These are phyloP conservation scores for Rhagonycha fulva DNA, from an alignment of 2,888 invertebrate genomes.

Conservation along the genomic window DNA sequence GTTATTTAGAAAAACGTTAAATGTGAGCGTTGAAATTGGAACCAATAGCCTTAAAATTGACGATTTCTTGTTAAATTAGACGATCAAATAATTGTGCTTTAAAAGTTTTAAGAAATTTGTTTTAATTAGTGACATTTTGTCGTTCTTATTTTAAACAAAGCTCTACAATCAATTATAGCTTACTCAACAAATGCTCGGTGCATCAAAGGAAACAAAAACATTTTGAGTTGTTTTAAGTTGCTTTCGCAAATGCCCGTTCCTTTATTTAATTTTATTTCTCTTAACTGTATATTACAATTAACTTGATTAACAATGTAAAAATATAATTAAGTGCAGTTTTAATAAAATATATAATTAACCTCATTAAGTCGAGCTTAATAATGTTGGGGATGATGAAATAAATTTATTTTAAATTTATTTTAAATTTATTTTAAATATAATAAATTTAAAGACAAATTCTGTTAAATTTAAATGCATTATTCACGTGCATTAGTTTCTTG, in stretches of 20 bases:
- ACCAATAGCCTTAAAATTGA: slow-evolving; percentile 23
- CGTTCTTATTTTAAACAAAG: slow-evolving; percentile 10
- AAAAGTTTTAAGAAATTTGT: slow-evolving; percentile 16
- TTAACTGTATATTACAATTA: not conserved
- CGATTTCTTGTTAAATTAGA: slow-evolving; percentile 12
- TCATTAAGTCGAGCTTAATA: not conserved
- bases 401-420: not conserved
- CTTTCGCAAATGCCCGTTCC: not conserved
- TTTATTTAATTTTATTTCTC: not conserved
- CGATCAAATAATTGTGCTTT: slow-evolving; percentile 10
- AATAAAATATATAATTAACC: not conserved
- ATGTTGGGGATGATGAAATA: not conserved
- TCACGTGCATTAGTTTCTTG: not conserved
- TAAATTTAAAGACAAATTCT: too few relatives aligned
- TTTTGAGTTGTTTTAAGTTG: not conserved
- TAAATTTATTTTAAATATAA: too few relatives aligned
- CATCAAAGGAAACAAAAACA: slow-evolving; percentile 10
- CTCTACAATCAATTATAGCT: slow-evolving; percentile 13
- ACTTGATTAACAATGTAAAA: not conserved
- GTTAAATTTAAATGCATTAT: not conserved
- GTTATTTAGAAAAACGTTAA: not conserved
- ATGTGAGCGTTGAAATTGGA: slow-evolving; percentile 5
- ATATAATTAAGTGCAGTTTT: not conserved
- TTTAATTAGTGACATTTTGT: slow-evolving; percentile 20
- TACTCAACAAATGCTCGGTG: slow-evolving; percentile 5